Conservation (phyloP, 2,113 vertebrate genomes). For the Hemiprocne comata region DNA sequence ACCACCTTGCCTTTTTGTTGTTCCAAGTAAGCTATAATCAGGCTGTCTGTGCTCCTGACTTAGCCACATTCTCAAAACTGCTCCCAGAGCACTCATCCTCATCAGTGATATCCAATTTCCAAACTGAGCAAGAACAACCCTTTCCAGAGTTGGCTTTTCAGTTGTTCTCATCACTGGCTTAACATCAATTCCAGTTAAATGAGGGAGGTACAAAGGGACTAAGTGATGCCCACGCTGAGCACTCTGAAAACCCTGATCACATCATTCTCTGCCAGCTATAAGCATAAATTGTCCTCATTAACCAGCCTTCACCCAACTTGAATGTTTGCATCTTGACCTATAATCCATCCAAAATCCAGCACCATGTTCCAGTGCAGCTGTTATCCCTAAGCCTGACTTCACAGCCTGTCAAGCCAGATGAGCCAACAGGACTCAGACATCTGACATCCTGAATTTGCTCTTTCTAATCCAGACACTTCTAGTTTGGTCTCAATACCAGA, state of each 20-base stretch:
- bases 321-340: neutral
- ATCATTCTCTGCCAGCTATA: neutral
- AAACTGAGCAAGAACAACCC: neutral
- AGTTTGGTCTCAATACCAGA: neutral
- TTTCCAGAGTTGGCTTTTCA: neutral
- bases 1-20: neutral
- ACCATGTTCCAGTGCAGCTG: neutral
- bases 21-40: neutral
- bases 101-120: neutral
- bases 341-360: neutral
- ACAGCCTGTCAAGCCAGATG: neutral
- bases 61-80: neutral
- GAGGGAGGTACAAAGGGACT: neutral
- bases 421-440: neutral
- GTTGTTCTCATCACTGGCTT: neutral
- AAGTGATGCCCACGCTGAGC: neutral
- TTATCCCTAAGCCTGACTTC: neutral
- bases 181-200: neutral
- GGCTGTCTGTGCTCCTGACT: neutral
- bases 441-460: neutral
- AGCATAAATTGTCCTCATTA: slow-evolving; percentile 17
- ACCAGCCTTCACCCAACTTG: neutral
- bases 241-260: neutral
- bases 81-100: slow-evolving; percentile 35
- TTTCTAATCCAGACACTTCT: neutral